phyloP scores from a whole-genome alignment of 2,113 vertebrate species.

The Reinhardtius hippoglossoides region DNA sequence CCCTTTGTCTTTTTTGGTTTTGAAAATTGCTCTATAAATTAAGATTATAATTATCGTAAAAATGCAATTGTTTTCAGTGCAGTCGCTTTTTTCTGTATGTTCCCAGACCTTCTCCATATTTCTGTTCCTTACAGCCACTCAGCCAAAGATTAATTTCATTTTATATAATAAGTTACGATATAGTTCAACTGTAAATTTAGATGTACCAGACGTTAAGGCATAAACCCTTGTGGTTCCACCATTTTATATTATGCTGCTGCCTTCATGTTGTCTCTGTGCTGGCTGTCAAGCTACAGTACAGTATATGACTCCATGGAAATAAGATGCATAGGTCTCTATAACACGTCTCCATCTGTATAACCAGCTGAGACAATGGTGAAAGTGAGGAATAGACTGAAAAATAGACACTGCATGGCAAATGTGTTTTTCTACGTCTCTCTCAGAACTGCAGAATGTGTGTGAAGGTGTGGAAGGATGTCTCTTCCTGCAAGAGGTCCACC shows the following conservation, averaged over 20 bases:
- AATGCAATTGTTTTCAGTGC: background rate
- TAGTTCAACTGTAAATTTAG: background rate
- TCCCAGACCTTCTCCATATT: background rate
- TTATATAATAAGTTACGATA: background rate
- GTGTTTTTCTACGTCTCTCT: slow-evolving; percentile 17
- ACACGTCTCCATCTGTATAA: background rate
- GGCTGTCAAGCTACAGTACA: background rate
- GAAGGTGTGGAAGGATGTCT: slow-evolving; percentile 82
- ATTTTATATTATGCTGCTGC: background rate
- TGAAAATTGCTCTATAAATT: background rate
- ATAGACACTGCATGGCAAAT: background rate
- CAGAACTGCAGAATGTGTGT: slow-evolving; percentile 84
- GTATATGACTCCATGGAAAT: background rate
- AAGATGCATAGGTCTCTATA: background rate
- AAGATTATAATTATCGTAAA: too few species aligned
- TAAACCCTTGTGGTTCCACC: background rate
- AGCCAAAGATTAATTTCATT: slow-evolving; percentile 2
- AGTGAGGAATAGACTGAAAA: background rate
- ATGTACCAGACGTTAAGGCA: background rate
- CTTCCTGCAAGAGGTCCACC: slow-evolving; percentile 82
- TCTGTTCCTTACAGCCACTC: background rate
- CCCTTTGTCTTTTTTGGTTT: background rate
- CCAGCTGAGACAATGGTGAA: background rate
- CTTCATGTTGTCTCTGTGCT: background rate
- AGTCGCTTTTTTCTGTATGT: slow-evolving; percentile 7